Evolutionary conservation across 2,888 invertebrate species (phyloP).

Genomic region (Andrena bucephala): DNA sequence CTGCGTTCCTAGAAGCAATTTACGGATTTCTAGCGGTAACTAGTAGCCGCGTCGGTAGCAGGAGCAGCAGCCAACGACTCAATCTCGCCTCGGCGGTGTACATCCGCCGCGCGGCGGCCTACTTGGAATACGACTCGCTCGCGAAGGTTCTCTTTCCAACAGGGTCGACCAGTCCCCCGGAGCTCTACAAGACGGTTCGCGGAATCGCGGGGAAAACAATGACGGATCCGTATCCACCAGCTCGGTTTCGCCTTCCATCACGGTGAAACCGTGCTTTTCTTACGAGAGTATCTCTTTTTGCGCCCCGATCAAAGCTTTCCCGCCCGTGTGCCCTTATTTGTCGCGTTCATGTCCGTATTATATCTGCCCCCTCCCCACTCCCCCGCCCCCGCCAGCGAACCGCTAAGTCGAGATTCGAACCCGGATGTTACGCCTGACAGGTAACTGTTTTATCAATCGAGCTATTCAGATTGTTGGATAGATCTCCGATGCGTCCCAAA

Average conservation of each 20-base stretch:
- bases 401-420: not conserved
- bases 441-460: slow-evolving; percentile 10
- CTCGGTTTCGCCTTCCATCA: slow-evolving; percentile 61
- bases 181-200: slow-evolving; percentile 63
- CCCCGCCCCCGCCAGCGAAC: not conserved
- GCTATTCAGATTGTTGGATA: not conserved
- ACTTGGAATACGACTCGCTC: slow-evolving; percentile 74
- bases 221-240: slow-evolving; percentile 53
- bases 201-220: slow-evolving; percentile 68
- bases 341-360: too few relatives aligned
- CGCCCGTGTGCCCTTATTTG: not conserved
- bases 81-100: slow-evolving; percentile 63
- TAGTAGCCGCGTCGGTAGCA: slow-evolving; percentile 14
- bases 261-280: slow-evolving; percentile 57
- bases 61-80: slow-evolving; percentile 60
- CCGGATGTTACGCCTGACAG: not conserved
- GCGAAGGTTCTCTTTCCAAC: slow-evolving; percentile 72
- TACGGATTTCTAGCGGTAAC: slow-evolving; percentile 31
- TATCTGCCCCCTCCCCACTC: too few relatives aligned
- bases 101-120: slow-evolving; percentile 73
- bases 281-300: slow-evolving; percentile 41
- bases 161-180: slow-evolving; percentile 68
- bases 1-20: slow-evolving; percentile 25
- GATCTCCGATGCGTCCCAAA: not conserved
- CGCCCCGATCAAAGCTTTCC: slow-evolving; percentile 9